A percentile compares a stretch with the other conserved stretches of the same genome.
These are phyloP conservation scores for Dryobates pubescens DNA, from an alignment of 2,797 vertebrate genomes.

Conservation along the genomic window DNA sequence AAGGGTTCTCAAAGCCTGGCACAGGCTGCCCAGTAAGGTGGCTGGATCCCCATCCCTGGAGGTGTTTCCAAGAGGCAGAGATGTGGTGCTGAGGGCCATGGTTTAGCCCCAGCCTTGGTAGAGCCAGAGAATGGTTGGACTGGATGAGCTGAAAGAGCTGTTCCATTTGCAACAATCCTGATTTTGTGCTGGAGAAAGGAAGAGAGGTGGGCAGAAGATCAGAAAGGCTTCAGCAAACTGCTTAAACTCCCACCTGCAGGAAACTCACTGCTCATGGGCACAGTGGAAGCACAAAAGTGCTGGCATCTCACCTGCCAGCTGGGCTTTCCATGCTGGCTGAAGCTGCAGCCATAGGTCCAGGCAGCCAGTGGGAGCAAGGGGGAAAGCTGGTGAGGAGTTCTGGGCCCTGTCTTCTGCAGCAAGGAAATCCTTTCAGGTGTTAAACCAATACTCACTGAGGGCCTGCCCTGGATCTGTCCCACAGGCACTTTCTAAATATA, in stretches of 20 bases:
- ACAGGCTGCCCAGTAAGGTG: too few relatives aligned
- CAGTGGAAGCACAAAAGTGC: background rate
- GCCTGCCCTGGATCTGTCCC: slow-evolving; percentile 19
- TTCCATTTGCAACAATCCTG: too few relatives aligned
- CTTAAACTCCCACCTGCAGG: background rate
- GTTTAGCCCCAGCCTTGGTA: too few relatives aligned
- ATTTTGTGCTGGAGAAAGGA: background rate
- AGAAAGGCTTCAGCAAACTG: background rate
- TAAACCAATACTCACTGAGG: background rate
- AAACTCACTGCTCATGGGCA: background rate
- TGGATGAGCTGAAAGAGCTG: too few relatives aligned
- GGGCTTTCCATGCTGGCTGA: background rate
- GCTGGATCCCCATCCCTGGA: too few relatives aligned
- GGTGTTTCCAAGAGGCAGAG: too few relatives aligned
- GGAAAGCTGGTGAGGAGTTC: background rate
- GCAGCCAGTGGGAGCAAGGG: too few relatives aligned
- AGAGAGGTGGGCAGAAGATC: background rate
- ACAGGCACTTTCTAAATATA: slow-evolving; percentile 53
- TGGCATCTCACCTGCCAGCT: background rate
- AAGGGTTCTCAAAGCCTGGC: too few relatives aligned
- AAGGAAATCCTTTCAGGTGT: slow-evolving; percentile 30
- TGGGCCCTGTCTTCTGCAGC: background rate
- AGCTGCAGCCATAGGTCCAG: background rate
- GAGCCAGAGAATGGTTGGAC: too few relatives aligned
- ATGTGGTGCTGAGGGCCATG: too few relatives aligned